Evolutionary conservation across 2,888 invertebrate genomes (phyloP), one percentile per base, ranked within the genome.

Genomic region (Agapostemon virescens): DNA sequence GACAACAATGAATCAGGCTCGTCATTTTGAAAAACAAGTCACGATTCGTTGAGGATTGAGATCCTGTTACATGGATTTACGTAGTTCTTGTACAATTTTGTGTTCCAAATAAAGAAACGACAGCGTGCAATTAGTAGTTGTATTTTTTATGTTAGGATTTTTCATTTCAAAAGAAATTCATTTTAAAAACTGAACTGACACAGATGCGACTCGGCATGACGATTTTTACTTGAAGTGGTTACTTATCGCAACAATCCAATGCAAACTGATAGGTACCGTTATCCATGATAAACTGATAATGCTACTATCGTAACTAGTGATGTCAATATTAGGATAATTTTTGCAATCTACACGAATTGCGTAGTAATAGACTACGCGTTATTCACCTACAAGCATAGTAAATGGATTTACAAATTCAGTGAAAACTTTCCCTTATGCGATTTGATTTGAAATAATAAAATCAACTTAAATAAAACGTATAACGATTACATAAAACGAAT

Each of bases 241-340:
- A 63, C 33, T 36, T 63, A 1, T 63, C 36, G n/a, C 36, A 36
- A 20, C 9, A 7, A 11, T n/a, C 33, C 20, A 36, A 63, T n/a
- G 63, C 0, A 36, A 63, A 63, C 63, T 36, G 36, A 63, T 36
- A 63, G 63, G 36, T 63, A 63, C 17, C 33, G 33, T 3, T 11
- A 33, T 61, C 33, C 61, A 33, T 30, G 36, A n/a, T 36, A 63
- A 63, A 63, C 63, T n/a, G 63, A 63, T 63, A 63, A 63, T 36
- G 33, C 36, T 55, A 55, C 42, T 0, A 42, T 42, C 17, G 17
- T 42, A 15, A 42, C 26, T 17, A 26, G 55, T 17, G 17, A 26
- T 55, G 55, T 55, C 55, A 7, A 30, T 26, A 55, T 26, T 55
- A 26, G 7, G 55, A 33, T 36, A 20, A n/a, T 11, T 36, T 36